Percentiles rank a stretch among this genome's conserved stretches.
phyloP scores from a whole-genome alignment of 2,888 invertebrate species.

The Ferdinandea cuprea region DNA sequence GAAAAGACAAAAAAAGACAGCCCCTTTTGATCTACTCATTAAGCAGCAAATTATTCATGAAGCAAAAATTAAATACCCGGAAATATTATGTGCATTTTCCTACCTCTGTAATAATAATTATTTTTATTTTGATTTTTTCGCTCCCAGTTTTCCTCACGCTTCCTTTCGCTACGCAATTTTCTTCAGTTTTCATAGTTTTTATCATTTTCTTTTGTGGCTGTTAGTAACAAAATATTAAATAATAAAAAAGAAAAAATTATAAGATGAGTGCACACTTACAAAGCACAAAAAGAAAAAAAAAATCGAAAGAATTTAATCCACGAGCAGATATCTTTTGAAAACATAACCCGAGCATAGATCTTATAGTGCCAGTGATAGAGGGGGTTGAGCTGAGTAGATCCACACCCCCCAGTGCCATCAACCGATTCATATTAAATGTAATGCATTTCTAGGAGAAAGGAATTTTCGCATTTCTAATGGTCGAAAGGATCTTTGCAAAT shows the following conservation, averaged over 20 bases:
- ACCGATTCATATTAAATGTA: conserved; percentile 14
- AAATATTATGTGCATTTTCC: conserved; percentile 76
- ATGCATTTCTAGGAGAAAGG: conserved; percentile 33
- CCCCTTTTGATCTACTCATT: conserved; percentile 74
- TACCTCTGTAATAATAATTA: conserved; percentile 45
- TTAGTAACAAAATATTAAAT: background rate
- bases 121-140: background rate
- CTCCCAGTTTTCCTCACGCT: too few species aligned
- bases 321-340: conserved; percentile 7
- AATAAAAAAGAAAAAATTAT: too few species aligned
- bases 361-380: background rate
- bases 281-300: conserved; percentile 2
- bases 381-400: background rate
- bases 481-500: conserved; percentile 32
- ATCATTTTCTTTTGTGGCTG: too few species aligned
- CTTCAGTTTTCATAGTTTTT: conserved; percentile 24
- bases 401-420: background rate
- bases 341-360: conserved; percentile 5
- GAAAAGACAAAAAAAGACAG: background rate
- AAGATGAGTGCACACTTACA: conserved; percentile 13
- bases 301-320: too few species aligned
- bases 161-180: conserved; percentile 46
- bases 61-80: conserved; percentile 77
- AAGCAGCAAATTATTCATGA: conserved; percentile 78
- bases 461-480: conserved; percentile 34